Evolutionary conservation across 2,888 invertebrate genomes (phyloP).

Genomic region (Scelioninae gen. 2): DNA sequence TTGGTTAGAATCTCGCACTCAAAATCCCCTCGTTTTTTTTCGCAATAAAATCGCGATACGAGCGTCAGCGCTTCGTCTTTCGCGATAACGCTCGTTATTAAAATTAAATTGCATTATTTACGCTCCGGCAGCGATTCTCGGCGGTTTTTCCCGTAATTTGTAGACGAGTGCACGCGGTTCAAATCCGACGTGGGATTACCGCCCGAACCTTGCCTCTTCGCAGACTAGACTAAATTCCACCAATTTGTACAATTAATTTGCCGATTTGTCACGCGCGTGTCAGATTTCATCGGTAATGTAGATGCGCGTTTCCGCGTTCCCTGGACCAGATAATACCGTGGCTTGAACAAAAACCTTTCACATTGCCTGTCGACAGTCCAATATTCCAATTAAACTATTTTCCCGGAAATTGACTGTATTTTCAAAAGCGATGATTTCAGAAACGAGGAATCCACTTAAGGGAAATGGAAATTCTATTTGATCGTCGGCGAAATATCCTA

Average conservation of each 20-base stretch:
- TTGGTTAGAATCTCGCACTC: constrained; percentile 8
- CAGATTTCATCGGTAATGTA: constrained; percentile 69
- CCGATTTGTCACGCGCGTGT: constrained; percentile 70
- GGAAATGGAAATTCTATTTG: too few species aligned
- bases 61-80: constrained; percentile 41
- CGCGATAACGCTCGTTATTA: constrained; percentile 64
- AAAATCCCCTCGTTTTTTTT: constrained; percentile 7
- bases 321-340: constrained; percentile 4
- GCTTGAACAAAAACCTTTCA: constrained; percentile 2
- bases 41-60: constrained; percentile 37
- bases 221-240: constrained; percentile 36
- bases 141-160: constrained; percentile 69
- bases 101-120: constrained; percentile 72
- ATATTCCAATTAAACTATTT: constrained; percentile 50
- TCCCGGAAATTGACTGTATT: too few species aligned
- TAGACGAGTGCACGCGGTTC: constrained; percentile 55
- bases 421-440: too few species aligned
- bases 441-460: too few species aligned
- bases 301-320: constrained; percentile 43
- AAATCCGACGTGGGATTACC: constrained; percentile 67
- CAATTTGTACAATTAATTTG: constrained; percentile 72
- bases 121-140: constrained; percentile 68
- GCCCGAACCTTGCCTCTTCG: constrained; percentile 16
- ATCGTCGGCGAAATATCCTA: too few species aligned
- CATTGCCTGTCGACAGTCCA: constrained; percentile 43